Conservation (phyloP, 2,113 vertebrate species). For the Aphelocoma coerulescens region DNA sequence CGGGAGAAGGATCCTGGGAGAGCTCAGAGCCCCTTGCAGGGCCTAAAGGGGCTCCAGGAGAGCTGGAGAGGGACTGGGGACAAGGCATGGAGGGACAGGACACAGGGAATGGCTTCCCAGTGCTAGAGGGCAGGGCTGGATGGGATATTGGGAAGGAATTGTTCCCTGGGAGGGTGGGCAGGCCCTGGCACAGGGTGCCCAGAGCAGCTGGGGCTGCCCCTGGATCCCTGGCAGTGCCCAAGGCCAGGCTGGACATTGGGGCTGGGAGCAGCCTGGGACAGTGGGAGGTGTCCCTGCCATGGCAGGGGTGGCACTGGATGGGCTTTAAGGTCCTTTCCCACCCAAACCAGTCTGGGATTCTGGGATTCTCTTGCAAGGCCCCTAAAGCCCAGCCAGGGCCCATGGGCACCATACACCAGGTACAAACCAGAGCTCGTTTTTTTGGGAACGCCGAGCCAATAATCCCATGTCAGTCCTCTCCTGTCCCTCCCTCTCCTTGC, state of each 20-base stretch:
- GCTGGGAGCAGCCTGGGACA: neutral
- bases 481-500: neutral
- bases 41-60: neutral
- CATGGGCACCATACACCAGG: fast-evolving
- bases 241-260: neutral
- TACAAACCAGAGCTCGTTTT: neutral
- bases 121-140: neutral
- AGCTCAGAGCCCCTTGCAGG: neutral
- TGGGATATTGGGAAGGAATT: neutral
- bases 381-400: neutral
- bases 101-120: neutral
- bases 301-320: neutral
- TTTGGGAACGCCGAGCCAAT: fast-evolving
- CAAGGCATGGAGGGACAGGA: neutral
- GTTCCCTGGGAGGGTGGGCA: neutral
- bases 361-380: neutral
- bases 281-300: neutral
- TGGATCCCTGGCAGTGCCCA: neutral
- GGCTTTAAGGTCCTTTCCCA: fast-evolving
- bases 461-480: neutral
- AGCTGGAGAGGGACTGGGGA: neutral
- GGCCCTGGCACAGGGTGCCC: neutral
- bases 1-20: neutral
- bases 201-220: neutral
- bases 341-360: neutral